Percentiles rank a stretch among this genome's conserved stretches.
These are phyloP conservation scores for Nannoperca obscura DNA, from an alignment of 2,797 vertebrate species.

Conservation along the genomic window DNA sequence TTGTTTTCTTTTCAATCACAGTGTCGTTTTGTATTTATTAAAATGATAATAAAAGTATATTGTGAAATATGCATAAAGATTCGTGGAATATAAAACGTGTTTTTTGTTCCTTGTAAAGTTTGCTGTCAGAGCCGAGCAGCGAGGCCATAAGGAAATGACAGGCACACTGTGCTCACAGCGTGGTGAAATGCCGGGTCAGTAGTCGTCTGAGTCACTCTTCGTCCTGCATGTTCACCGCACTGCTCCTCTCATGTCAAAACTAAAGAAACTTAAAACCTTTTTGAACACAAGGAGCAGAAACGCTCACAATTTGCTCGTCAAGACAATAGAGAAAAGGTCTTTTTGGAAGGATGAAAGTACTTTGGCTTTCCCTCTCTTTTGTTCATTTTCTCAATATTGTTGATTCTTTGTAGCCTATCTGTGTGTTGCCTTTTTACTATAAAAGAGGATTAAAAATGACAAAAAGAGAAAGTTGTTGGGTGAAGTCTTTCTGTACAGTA, in stretches of 20 bases:
- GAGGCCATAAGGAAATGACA: constrained; percentile 71
- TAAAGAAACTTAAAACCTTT: constrained; percentile 63
- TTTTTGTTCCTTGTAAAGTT: constrained; percentile 76
- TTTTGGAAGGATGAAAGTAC: constrained; percentile 79
- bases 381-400: constrained; percentile 82
- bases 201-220: constrained; percentile 74
- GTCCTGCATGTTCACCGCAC: constrained; percentile 83
- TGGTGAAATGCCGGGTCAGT: constrained; percentile 58
- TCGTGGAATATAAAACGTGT: constrained; percentile 85
- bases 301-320: constrained; percentile 68
- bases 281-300: constrained; percentile 67
- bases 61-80: constrained; percentile 90
- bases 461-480: constrained; percentile 80
- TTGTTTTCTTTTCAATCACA: constrained; percentile 86
- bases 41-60: constrained; percentile 91
- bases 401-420: constrained; percentile 86
- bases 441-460: constrained; percentile 80
- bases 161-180: constrained; percentile 58
- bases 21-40: constrained; percentile 92
- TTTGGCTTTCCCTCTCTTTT: constrained; percentile 77
- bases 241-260: constrained; percentile 77
- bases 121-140: constrained; percentile 75
- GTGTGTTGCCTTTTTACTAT: constrained; percentile 85
- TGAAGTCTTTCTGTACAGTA: constrained; percentile 83
- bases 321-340: constrained; percentile 71